A percentile compares a stretch with the other conserved stretches of the same genome.
These are phyloP conservation scores for Notolepis coatsorum DNA, from an alignment of 2,797 vertebrate species.

Conservation along the genomic window DNA sequence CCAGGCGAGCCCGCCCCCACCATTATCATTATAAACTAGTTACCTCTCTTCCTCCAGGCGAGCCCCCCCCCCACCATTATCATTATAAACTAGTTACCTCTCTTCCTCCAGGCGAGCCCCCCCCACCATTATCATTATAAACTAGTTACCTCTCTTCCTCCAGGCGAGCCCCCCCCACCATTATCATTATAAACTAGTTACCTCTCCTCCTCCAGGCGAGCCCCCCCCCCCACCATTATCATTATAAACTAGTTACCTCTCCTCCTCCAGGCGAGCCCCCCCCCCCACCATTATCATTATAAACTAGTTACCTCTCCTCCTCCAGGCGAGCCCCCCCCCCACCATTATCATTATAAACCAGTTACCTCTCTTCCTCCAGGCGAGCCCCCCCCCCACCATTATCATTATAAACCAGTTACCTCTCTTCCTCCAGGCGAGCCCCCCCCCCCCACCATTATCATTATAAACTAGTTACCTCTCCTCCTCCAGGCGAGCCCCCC, in stretches of 20 bases:
- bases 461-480: conserved; percentile 75
- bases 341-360: too few relatives aligned
- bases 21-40: neutral
- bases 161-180: conserved; percentile 95
- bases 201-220: conserved; percentile 94
- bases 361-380: conserved; percentile 91
- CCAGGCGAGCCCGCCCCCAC: conserved; percentile 96
- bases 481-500: conserved; percentile 96
- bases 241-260: conserved; percentile 69
- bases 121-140: too few relatives aligned
- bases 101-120: conserved; percentile 97
- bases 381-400: conserved; percentile 97
- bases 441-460: too few relatives aligned
- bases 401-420: conserved; percentile 45
- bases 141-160: conserved; percentile 88
- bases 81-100: conserved; percentile 54
- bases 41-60: conserved; percentile 93
- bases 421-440: conserved; percentile 95
- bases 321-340: conserved; percentile 96
- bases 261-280: conserved; percentile 96
- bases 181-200: conserved; percentile 20
- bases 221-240: conserved; percentile 98
- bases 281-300: conserved; percentile 89
- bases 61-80: conserved; percentile 96
- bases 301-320: conserved; percentile 84